Base-by-base conservation (phyloP, 2,888 invertebrate species). In the Chrysolina oricalcia region DNA sequence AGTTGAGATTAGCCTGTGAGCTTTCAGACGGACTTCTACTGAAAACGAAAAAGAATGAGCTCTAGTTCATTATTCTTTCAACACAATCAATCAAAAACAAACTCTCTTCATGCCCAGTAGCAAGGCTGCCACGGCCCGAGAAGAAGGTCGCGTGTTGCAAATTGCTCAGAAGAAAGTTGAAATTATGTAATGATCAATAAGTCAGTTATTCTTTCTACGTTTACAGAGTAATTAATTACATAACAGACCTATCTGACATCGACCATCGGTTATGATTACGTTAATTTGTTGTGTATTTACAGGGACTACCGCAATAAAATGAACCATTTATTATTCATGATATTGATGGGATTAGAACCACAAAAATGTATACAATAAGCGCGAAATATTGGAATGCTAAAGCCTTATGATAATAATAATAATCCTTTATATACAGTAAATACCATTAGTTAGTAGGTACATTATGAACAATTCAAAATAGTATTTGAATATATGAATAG, bases 51-150 rank as follows among this genome's bases (percentile, higher is more conserved):
- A 43, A 43, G 2, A 10, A 10, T 40, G 5, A 40, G 59, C 56
- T 69, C 56, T 69, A 43, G 62, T 50, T 70, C 72, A 46, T 48
- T 48, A 50, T 67, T 67, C 11, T 48, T 23, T 67, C 46, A 11
- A 23, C 72, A 46, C 50, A 48, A 48, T 62, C 23, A 35, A 15
- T 3, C 1, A 64, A 69, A 53, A 73, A 69, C 27, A 43, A 69
- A 76, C 72, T 76, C 73, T 76, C 75, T 43, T 74, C 75, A 73
- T 73, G 72, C 73, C 74, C 78, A 78, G 75, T 78, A 77, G 75
- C 81, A 78, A 81, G 79, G 78, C 77, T 78, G 77, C 56, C 63
- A 67, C 63, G 48, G 21, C 19, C 27, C 72, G 74, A 71, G 74
- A 72, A 66, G 77, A 80, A 79, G 80, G 78, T 73, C 77, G 74